Evolutionary conservation across 2,797 vertebrate genomes (phyloP).

Genomic region (Thamnophis elegans): DNA sequence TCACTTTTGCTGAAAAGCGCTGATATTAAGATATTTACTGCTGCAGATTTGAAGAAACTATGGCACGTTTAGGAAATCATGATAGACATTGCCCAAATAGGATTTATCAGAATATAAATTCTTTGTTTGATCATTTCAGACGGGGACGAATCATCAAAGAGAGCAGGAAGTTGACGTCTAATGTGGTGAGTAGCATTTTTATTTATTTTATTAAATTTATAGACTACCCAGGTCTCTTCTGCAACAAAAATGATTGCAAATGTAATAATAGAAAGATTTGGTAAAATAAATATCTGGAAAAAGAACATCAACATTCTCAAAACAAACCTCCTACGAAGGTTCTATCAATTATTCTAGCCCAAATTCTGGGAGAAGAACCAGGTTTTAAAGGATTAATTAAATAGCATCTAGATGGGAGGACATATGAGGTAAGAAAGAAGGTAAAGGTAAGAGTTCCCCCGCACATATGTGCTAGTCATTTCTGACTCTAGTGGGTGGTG

Average conservation of each 20-base stretch:
- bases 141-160: not conserved
- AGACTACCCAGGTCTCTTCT: not conserved
- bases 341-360: not conserved
- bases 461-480: too few relatives aligned
- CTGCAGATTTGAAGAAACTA: not conserved
- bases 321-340: not conserved
- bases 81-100: not conserved
- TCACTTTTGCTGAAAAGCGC: not conserved
- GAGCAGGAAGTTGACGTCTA: not conserved
- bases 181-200: not conserved
- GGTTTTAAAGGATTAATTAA: not conserved
- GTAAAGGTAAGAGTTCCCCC: too few relatives aligned
- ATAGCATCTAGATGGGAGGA: not conserved
- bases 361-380: not conserved
- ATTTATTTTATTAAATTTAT: not conserved
- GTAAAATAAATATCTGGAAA: not conserved
- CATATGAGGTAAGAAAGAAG: not conserved
- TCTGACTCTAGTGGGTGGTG: too few relatives aligned
- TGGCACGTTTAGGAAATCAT: not conserved
- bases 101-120: not conserved
- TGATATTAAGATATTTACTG: not conserved
- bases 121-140: not conserved
- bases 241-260: not conserved
- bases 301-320: not conserved
- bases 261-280: not conserved